Base-by-base conservation (phyloP, 2,797 vertebrate genomes). In the Neosalanx taihuensis region DNA sequence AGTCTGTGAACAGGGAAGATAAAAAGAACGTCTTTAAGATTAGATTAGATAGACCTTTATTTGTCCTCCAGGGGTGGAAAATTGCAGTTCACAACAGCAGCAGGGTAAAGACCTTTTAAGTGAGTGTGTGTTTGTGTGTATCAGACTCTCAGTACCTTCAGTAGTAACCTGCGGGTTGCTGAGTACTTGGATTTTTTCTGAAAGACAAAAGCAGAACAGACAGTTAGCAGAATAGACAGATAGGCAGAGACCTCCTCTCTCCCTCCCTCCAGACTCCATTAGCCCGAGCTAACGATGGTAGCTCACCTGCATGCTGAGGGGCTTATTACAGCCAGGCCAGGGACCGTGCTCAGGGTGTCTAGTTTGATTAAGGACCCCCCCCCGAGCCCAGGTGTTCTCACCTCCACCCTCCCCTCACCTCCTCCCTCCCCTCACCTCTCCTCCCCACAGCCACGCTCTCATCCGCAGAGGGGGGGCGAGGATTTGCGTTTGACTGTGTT, bases 161-260 rank as follows among this genome's bases (percentile, higher is more conserved):
- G 77, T 70, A 82, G 81, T 67, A 85, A 82, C 81, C 86, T 79
- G 51, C 84, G 83, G 65, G 81, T 82, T 61, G 87, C 71, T 41
- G 86, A 82, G 82, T 81, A 87, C 76, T 85, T 68, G 78, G 77
- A 49, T 71, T 86, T 70, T 53, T 71, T 87, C 82, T 87, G 75
- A 17, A 65, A 72, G 5, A 80, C 6, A 57, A 18, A 69, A 20
- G 67, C 70, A 49, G 12, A 18, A 6, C 7, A 56, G 20, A 60
- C 26, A 60, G n/a, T n/a, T n/a, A n/a, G n/a, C n/a, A n/a, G n/a
- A n/a, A n/a, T n/a, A n/a, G n/a, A 6, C 18, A n/a, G 12, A 10
- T 60, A 41, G 37, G 10, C 10, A 41, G 37, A 41, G 10, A 41
- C 37, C 76, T 18, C 64, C 61, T 18, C 6, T 1, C 33, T 6